Base-by-base conservation (phyloP, 2,797 vertebrate species). In the Echeneis naucrates region DNA sequence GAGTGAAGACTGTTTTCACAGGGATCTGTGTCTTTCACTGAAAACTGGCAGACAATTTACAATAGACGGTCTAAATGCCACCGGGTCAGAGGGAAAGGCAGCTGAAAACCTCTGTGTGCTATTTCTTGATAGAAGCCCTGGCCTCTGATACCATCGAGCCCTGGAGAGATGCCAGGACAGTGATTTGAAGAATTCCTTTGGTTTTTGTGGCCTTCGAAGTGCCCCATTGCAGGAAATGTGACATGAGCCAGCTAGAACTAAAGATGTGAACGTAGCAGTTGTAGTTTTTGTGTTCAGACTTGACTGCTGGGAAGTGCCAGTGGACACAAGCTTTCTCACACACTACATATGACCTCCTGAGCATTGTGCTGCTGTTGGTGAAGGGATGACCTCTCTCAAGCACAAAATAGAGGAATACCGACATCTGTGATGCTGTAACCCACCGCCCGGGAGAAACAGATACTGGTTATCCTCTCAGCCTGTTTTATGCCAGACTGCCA, bases 181-280 rank as follows among this genome's bases (percentile, higher is more conserved):
- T 83, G 87, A 92, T 92, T 90, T 91, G 86, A 81, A 88, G 89
- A 91, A 93, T 91, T 91, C 90, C 84, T 91, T 74, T 82, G 86
- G 84, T 84, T 90, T 90, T 83, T 74, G 72, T 72, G 68, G 86
- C 82, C 71, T 47, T 47, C 73, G 57, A 80, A 85, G 73, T 84
- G 77, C 73, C 78, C 78, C 64, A 53, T 86, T 77, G 83, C 72
- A 88, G 82, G 79, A 85, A 86, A 83, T 59, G 57, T 80, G 81
- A 88, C 82, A 78, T 75, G 81, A 87, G 68, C 63, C 72, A 37
- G 59, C 2, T 16, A 70, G 77, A 52, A 68, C 62, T 76, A 63
- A 63, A 68, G 83, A 89, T 89, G 79, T 81, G 66, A 88, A 50
- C 58, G 68, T 68, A 52, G 68, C 60, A 71, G 71, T 71, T 30